These are phyloP conservation scores for Alouatta palliata DNA, from an alignment of 2,113 vertebrate species.

Conservation along the genomic window DNA sequence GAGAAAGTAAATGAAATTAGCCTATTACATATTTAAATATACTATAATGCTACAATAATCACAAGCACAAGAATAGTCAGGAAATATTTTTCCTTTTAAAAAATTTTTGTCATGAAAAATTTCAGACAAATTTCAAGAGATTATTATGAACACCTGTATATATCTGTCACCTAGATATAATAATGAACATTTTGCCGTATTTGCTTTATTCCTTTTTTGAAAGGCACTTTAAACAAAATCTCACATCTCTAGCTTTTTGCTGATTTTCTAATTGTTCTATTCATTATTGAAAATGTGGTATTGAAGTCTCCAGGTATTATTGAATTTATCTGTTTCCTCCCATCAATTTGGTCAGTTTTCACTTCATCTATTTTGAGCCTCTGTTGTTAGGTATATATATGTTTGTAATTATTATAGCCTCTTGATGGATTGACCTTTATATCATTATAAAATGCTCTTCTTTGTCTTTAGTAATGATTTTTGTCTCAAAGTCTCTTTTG, in stretches of 20 bases:
- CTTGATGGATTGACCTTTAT: not conserved
- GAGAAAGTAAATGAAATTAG: constrained; percentile 1
- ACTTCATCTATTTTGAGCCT: not conserved
- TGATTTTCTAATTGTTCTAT: constrained; percentile 27
- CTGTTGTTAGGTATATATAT: not conserved
- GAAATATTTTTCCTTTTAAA: constrained; percentile 10
- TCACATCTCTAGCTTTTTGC: not conserved
- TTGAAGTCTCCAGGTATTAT: constrained; percentile 4
- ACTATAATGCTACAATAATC: not conserved
- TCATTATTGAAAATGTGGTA: not conserved
- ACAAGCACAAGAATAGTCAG: not conserved
- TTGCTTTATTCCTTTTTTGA: not conserved
- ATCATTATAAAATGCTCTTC: not conserved
- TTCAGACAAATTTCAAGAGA: not conserved
- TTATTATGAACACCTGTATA: not conserved
- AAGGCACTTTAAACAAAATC: not conserved
- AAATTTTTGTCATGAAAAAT: not conserved
- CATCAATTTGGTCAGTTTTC: not conserved
- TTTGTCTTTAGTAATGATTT: not conserved
- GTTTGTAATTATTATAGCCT: not conserved
- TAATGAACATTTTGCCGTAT: not conserved
- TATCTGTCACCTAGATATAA: not conserved
- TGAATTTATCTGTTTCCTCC: not conserved
- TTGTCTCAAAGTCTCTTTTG: not conserved
- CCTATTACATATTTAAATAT: constrained; percentile 23